Base-by-base conservation (phyloP, 2,888 invertebrate species). In the Drosophila basisetae region DNA sequence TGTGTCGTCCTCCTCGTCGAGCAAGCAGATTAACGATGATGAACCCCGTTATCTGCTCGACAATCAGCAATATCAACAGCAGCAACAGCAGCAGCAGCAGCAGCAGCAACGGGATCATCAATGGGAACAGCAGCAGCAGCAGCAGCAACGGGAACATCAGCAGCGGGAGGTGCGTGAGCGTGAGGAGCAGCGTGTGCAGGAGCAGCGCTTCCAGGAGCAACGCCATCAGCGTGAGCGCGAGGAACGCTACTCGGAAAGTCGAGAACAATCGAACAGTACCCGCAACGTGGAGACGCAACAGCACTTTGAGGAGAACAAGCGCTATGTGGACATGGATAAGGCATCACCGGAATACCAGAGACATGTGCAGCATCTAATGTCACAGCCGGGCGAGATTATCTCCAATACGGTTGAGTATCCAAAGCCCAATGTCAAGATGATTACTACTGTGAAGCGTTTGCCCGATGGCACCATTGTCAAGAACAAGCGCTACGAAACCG, bases 401-500 rank as follows among this genome's bases (percentile, higher is more conserved):
- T 95, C 95, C 9, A 94, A 94, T 66, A 94, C 94, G 68, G 94
- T 95, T 62, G 94, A 95, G 83, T 94, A 95, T 92, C 95, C 95
- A 59, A 95, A 96, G 91, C 94, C 96, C 69, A 95, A 95, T 92
- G 95, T 96, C 52, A 95, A 95, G 93, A 94, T 95, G 76, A 94
- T 95, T 10, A 95, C 95, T 18, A 96, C 96, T 83, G 96, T 95
- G 0, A 95, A 95, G 80, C 95, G 95, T 56, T 92, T 96, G 50
- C 95, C 95, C 1, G 96, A 96, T 86, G 96, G 96, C 22, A 95
- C 95, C 2, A 94, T 94, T 50, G 95, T 96, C 1, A 96, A 95
- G n/a, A 96, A 95, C 72, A 96, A 96, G 28, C 94, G 95, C 52
- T 95, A 95, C 43, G 96, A 96, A 90, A 95, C 95, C 41, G 94